Evolutionary conservation across 2,113 vertebrate species (phyloP), one percentile per base, ranked within the genome.

Genomic region (Emberiza fucata): DNA sequence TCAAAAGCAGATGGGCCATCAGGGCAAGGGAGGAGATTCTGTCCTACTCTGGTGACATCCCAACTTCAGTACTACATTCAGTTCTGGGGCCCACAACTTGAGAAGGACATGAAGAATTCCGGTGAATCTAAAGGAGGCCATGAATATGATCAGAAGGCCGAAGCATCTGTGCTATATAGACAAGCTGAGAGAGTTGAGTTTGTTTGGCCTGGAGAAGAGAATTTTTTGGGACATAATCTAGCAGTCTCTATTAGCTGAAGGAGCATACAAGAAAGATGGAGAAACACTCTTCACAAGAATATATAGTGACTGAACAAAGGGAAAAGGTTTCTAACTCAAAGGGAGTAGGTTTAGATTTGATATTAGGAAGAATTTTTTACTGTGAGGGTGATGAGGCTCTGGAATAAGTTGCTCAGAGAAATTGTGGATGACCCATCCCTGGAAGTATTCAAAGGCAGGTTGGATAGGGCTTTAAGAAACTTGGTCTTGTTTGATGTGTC

Each of bases 21-120:
- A 72, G 44, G 42, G 8, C 0, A 0, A 71, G 59, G 31, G 27
- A 72, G 11, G 25, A 48, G 9, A 72, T 35, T 71, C 48, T 56
- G 25, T 48, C 21, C 21, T 71, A 8, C 11, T 56, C 35, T 57
- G 35, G 35, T 28, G 22, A 65, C 14, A 72, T 23, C 39, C 11
- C 14, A 33, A 2, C 18, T 37, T 18, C 6, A 65, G 11, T 27
- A 5, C 12, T 33, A 5, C 1, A 4, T 4, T 13, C 16, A 39
- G 5, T 28, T 47, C 29, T 71, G 40, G 16, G n/a, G 2, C 7
- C 20, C n/a, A n/a, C 6, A 47, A 5, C 24, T 25, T 54, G 19
- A n/a, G 23, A 39, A 47, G 12, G n/a, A 47, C 8, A 24, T 40
- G 27, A 45, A 53, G 12, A 39, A 15, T 28, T 45, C 47, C 37